Evolutionary conservation across 2,888 invertebrate species (phyloP), one percentile per base, ranked within the genome.

Genomic region (Ditylenchus weischeri): DNA sequence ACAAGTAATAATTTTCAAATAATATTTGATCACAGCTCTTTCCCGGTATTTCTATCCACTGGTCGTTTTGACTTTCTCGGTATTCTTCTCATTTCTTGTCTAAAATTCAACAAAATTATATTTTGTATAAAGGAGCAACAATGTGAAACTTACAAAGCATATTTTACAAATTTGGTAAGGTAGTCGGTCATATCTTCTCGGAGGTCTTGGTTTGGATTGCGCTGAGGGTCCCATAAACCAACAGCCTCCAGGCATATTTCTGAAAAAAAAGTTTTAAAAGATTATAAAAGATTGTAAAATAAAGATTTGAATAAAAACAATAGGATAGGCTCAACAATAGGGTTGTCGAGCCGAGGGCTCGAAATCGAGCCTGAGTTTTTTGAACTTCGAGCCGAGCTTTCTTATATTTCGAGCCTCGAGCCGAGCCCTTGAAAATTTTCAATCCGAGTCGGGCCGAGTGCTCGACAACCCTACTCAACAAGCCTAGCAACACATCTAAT

Each of bases 191-290:
- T 36, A 29, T 69, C 69, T 23, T 73, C 66, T 7, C 69, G 70
- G 49, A 49, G 29, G 7, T 65, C 69, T 50, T 54, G 13, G n/a
- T 69, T 65, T n/a, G 71, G 65, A 21, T 69, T 57, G 21, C 58
- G 48, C 18, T 38, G 23, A 0, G 57, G 48, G 47, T 72, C 64
- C 15, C 10, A 47, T 21, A 69, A 60, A 38, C 65, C 58, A 13
- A 69, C 63, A 19, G 69, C 58, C 66, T 69, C 69, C 50, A 69
- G 23, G 57, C 69, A 69, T 21, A 69, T 66, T 49, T 69, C 69
- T 66, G 29, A 29, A 68, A 35, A 7, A 19, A 18, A 23, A 35
- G 1, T 29, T 7, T 54, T 54, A 54, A 54, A 13, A 6, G 11
- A 38, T 8, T 11, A 8, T 13, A 43, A 10, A 43, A 43, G 8